Conservation (phyloP, 2,797 vertebrate species). For the Capromys pilorides region DNA sequence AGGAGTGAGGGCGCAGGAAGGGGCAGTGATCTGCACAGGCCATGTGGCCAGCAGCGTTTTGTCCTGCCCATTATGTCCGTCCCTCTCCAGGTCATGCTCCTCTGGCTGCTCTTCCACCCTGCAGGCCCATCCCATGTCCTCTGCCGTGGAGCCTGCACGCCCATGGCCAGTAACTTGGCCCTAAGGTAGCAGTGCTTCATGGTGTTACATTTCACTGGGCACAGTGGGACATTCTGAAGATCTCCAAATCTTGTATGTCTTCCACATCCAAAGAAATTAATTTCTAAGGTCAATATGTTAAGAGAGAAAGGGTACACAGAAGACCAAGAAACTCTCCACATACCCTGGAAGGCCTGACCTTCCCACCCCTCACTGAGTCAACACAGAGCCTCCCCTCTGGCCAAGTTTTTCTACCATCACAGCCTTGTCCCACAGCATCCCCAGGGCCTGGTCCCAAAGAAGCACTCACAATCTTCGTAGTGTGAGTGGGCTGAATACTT, state of each 20-base stretch:
- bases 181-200: neutral
- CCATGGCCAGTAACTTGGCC: neutral
- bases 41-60: accelerated
- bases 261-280: neutral
- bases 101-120: neutral
- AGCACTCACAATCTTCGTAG: neutral
- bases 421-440: neutral
- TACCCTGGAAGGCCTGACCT: neutral
- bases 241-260: neutral
- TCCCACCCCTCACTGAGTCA: neutral
- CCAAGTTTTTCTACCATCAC: neutral
- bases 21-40: neutral
- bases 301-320: neutral
- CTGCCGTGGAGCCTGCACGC: neutral
- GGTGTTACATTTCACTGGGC: neutral
- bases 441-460: neutral
- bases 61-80: neutral
- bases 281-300: neutral
- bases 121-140: neutral
- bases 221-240: neutral
- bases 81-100: neutral
- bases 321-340: neutral
- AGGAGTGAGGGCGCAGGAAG: neutral
- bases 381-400: neutral
- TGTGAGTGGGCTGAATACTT: neutral